Base-by-base conservation (phyloP, 2,113 vertebrate genomes). In the Isurus oxyrinchus region DNA sequence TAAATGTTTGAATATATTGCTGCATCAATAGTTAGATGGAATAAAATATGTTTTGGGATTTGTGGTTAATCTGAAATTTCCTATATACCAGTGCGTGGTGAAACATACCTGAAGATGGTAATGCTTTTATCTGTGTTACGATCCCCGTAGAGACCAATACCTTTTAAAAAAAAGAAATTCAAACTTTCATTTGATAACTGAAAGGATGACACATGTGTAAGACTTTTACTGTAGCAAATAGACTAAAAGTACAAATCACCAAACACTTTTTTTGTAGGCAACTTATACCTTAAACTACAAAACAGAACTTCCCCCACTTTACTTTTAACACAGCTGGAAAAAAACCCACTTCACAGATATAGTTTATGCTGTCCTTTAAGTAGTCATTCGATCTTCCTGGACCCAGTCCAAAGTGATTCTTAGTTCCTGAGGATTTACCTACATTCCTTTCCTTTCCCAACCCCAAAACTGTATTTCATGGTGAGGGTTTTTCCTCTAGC, bases 1-100 rank as follows among this genome's bases (percentile, higher is more conserved):
- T 94, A 94, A 94, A 94, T 7, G 35, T 19, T 63, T 94, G 90
- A 94, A 63, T 63, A 93, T 16, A 94, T 94, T 94, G 61, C 57
- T 40, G 35, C 59, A 94, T 66, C 59, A 63, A 40, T 40, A 94
- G 59, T 5, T 44, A 94, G 61, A 40, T 55, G 2, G 59, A 63
- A 63, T 61, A 44, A 63, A 63, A 94, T 21, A 5, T 94, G 90
- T 66, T n/a, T 94, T 94, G 59, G 57, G 19, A 94, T 63, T 44
- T 94, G 14, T 40, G 6, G 59, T 44, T 63, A 10, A 40, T 40
- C 14, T 2, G 59, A 23, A 59, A 94, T 94, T 63, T 94, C 57
- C 59, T 5, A 40, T 2, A 23, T 35, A 63, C 59, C 35, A 63
- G 2, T 93, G 90, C 35, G 66, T 63, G 35, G 90, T 94, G 90